Evolutionary conservation across 2,113 vertebrate species (phyloP), one percentile per base, ranked within the genome.

Genomic region (Lepisosteus osseus): DNA sequence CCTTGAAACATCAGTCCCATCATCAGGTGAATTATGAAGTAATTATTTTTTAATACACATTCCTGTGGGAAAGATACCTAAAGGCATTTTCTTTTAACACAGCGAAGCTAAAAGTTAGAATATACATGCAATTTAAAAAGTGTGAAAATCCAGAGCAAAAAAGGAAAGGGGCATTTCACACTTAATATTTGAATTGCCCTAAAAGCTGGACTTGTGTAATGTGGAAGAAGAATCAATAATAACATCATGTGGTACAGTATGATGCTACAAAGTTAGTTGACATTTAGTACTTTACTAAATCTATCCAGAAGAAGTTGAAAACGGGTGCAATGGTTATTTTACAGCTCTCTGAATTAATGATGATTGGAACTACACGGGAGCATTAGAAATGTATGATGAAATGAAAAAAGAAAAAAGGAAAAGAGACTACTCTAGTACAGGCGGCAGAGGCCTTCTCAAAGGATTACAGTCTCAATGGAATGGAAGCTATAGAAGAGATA

Each of bases 1-100:
- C 61, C 61, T 55, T 64, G 44, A 56, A 54, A 7, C 7, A 57
- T 72, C 62, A 72, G 7, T 72, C 71, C 17, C 65, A 17, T 11
- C 63, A n/a, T 29, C 13, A 55, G 41, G 55, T 29, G 29, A 29
- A 42, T 72, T 57, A 65, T 56, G 54, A 51, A 41, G 54, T 66
- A n/a, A 5, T 65, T 66, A 61, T 66, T 66, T 66, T 72, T 65
- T 65, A 72, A 61, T 14, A 14, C 29, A 29, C 29, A 29, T 29
- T 29, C 29, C 13, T 41, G 7, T 8, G 15, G 51, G 43, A 65
- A 65, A 43, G 13, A 67, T 44, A 29, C 29, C 29, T 54, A 44
- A 54, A 51, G 43, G 51, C 17, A 15, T 12, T 51, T 6, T 51
- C 5, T 51, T 2, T 51, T 51, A 6, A 51, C 47, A 6, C 5